Base-by-base conservation (phyloP, 2,888 invertebrate species). In the Coenonympha arcania region DNA sequence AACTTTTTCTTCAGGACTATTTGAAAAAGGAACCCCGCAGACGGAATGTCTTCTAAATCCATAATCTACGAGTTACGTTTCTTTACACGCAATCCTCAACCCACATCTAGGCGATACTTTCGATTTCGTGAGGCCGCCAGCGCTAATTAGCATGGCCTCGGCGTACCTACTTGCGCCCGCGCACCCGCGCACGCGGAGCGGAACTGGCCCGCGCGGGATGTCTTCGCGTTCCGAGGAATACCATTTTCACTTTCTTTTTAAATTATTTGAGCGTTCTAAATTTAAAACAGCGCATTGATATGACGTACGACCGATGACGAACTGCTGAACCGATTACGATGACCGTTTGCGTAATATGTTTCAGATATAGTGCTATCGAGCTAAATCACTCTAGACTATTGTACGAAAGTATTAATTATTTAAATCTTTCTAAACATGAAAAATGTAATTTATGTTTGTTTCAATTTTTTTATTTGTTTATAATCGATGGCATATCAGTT, bases 91-190 rank as follows among this genome's bases (percentile, higher is more conserved):
- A 52, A 58, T 60, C 66, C 62, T 72, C 68, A 73, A 71, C 72
- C 73, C 68, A 76, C 71, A 77, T 76, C 71, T 54, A 57, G 55
- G 55, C 57, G 48, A 50, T 76, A 81, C 84, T 84, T 85, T 85
- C 84, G 81, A 79, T 84, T 84, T 85, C 81, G 81, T 81, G 83
- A 79, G 77, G 73, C 68, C 66, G 66, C 69, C 76, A 81, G 84
- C 66, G 66, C 69, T 77, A 81, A 84, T 84, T 85, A 83, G 77
- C 78, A 83, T 81, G 80, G 79, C 77, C 79, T 75, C 77, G 75
- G 67, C 74, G 74, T 77, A 77, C n/a, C n/a, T n/a, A n/a, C 78
- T 77, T 75, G 76, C 61, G 66, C 73, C 67, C 67, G 76, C 78
- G 80, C 77, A 76, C n/a, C n/a, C n/a, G n/a, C n/a, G n/a, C n/a